Percentiles rank a stretch among this genome's conserved stretches.
These are phyloP conservation scores for Catocala sponsa DNA, from an alignment of 2,888 invertebrate species.

Conservation along the genomic window DNA sequence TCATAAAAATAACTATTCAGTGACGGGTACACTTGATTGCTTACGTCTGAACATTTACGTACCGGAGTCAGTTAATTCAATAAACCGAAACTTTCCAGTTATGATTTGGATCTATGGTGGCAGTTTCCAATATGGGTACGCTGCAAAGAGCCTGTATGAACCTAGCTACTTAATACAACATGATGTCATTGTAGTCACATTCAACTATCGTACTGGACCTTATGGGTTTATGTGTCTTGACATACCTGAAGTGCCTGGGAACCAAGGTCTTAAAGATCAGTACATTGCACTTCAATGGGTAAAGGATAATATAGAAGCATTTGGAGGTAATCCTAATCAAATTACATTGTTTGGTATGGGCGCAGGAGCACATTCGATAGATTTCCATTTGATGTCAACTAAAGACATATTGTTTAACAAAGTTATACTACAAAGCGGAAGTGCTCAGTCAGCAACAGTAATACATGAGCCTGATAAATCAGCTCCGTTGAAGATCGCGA, in stretches of 20 bases:
- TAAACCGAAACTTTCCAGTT: conserved; percentile 42
- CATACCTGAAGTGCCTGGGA: conserved; percentile 50
- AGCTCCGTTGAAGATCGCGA: conserved; percentile 12
- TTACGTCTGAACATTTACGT: conserved; percentile 1
- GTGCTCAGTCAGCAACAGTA: not conserved
- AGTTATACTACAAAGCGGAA: conserved; percentile 30
- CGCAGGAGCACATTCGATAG: conserved; percentile 41
- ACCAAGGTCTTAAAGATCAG: conserved; percentile 56
- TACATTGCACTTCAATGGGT: conserved; percentile 51
- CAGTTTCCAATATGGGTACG: conserved; percentile 3
- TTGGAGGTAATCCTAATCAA: conserved; percentile 47
- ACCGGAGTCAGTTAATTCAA: not conserved
- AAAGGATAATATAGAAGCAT: conserved; percentile 47
- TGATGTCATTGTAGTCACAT: conserved; percentile 45
- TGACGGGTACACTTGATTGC: not conserved
- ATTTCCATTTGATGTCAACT: not conserved
- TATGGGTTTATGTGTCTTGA: conserved; percentile 54
- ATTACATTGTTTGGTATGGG: conserved; percentile 50
- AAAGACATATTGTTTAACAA: conserved; percentile 30
- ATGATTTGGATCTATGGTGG: conserved; percentile 13
- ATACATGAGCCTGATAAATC: conserved; percentile 6
- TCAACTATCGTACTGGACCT: conserved; percentile 54
- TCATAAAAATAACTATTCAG: not conserved
- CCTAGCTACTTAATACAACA: conserved; percentile 20
- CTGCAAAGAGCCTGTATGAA: conserved; percentile 10